Conservation (phyloP, 2,113 vertebrate species). For the Sardina pilchardus region DNA sequence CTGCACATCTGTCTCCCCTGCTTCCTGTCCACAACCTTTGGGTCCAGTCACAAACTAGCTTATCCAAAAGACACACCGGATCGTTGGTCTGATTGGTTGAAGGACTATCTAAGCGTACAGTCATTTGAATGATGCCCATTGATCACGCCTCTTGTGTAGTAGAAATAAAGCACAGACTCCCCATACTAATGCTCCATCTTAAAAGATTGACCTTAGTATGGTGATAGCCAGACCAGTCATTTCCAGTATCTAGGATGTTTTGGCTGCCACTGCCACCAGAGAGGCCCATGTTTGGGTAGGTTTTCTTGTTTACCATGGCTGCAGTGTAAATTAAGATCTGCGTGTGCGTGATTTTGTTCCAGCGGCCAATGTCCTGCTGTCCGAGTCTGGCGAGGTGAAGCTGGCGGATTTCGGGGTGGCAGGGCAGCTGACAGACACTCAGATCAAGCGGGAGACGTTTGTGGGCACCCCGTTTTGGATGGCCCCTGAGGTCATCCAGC, state of each 20-base stretch:
- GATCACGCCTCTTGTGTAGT: too few species aligned
- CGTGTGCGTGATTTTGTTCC: conserved; percentile 30
- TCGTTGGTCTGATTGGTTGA: too few species aligned
- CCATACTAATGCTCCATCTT: too few species aligned
- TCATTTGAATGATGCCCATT: too few species aligned
- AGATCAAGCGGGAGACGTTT: conserved; percentile 88
- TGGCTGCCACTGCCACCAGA: background rate
- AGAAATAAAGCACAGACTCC: too few species aligned
- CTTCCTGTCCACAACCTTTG: too few species aligned
- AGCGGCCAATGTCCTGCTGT: conserved; percentile 88
- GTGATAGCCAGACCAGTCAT: too few species aligned
- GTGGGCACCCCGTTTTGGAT: conserved; percentile 90
- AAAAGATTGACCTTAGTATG: too few species aligned
- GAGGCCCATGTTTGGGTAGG: background rate
- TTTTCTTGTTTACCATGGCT: background rate
- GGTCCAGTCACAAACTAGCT: too few species aligned
- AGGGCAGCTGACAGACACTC: conserved; percentile 86
- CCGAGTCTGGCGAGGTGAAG: conserved; percentile 86
- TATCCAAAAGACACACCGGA: too few species aligned
- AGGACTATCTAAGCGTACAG: too few species aligned
- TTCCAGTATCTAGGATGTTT: background rate
- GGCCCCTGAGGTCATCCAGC: conserved; percentile 89
- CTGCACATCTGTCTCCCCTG: too few species aligned
- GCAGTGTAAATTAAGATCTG: background rate
- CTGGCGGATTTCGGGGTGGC: conserved; percentile 88